Conservation (phyloP, 2,888 invertebrate genomes). For the Heliconius charithonia region DNA sequence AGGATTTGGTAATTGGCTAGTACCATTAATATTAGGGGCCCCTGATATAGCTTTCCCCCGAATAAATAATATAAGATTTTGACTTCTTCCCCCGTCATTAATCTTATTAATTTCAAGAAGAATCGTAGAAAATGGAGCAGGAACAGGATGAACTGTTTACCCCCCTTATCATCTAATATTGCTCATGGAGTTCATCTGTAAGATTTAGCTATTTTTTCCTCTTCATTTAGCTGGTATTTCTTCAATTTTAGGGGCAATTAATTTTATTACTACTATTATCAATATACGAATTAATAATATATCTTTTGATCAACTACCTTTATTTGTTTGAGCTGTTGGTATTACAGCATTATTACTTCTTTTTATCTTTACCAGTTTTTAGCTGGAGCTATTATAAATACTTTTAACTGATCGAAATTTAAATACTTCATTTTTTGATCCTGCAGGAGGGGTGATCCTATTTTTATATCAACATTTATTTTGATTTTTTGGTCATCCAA, state of each 20-base stretch:
- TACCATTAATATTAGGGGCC: background rate
- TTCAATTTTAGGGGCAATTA: background rate
- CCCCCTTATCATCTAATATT: background rate
- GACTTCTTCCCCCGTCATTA: slow-evolving; percentile 88
- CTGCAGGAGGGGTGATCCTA: no score
- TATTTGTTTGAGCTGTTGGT: no score
- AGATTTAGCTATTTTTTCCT: background rate
- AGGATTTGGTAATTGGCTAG: background rate
- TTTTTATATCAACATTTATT: no score
- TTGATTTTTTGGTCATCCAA: no score
- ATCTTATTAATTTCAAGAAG: slow-evolving; percentile 85
- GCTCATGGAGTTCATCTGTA: background rate
- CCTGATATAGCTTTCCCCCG: slow-evolving; percentile 61
- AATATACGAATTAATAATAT: no score
- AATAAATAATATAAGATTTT: slow-evolving; percentile 94
- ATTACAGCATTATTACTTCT: no score
- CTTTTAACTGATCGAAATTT: no score
- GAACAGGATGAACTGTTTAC: slow-evolving; percentile 69
- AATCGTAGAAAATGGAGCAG: slow-evolving; percentile 87
- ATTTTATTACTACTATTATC: background rate
- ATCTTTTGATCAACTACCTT: no score
- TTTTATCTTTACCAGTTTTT: no score
- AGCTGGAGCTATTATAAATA: no score
- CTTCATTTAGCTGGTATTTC: background rate
- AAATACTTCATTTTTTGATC: no score